Conservation (phyloP, 2,888 invertebrate species). For the Ophion obscuratus region DNA sequence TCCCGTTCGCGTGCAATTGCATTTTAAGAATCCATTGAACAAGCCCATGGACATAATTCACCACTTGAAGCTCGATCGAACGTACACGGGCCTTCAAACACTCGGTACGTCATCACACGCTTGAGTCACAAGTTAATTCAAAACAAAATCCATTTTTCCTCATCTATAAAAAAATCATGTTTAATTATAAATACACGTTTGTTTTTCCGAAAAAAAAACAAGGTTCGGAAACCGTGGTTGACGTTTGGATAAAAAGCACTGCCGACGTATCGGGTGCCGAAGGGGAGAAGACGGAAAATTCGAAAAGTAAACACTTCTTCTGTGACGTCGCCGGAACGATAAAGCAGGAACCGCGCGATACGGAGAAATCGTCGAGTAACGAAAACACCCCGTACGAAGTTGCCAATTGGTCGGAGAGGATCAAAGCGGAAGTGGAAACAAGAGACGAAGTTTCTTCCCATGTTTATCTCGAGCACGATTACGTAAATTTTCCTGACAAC, state of each 20-base stretch:
- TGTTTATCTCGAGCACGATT: constrained; percentile 67
- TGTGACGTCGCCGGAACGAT: constrained; percentile 27
- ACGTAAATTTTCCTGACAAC: constrained; percentile 50
- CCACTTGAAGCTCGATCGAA: constrained; percentile 91
- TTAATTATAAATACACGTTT: constrained; percentile 26
- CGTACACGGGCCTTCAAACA: constrained; percentile 93
- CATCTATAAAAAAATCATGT: neutral
- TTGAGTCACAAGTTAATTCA: neutral
- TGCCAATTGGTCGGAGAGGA: neutral
- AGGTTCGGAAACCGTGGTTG: constrained; percentile 93
- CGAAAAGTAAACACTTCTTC: neutral
- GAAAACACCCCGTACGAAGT: neutral
- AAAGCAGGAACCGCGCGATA: constrained; percentile 48
- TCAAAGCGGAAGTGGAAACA: constrained; percentile 45
- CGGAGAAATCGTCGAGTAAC: constrained; percentile 25
- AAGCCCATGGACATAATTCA: constrained; percentile 93
- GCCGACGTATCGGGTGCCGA: constrained; percentile 28
- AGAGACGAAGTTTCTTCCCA: constrained; percentile 34
- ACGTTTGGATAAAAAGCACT: constrained; percentile 86
- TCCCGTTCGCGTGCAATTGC: constrained; percentile 91
- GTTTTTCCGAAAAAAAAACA: constrained; percentile 53
- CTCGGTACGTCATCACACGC: constrained; percentile 85
- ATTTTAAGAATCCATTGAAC: constrained; percentile 90
- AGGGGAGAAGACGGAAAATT: constrained; percentile 22
- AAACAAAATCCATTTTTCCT: neutral